These are phyloP conservation scores for Panthera tigris DNA, from an alignment of 2,113 vertebrate genomes.

Conservation along the genomic window DNA sequence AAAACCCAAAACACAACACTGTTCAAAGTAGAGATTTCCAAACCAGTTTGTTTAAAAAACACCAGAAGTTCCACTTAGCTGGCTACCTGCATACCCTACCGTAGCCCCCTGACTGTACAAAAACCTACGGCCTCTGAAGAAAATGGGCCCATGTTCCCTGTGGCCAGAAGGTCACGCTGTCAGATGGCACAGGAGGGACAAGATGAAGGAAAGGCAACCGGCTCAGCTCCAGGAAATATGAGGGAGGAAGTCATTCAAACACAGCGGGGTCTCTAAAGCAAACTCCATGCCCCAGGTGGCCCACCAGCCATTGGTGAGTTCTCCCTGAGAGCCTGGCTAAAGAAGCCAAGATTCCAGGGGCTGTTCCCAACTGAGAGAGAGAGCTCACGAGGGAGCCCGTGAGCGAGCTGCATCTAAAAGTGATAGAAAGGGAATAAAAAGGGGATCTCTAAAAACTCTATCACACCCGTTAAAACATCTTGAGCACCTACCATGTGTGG, in stretches of 20 bases:
- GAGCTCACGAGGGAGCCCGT: neutral
- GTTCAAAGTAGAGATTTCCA: neutral
- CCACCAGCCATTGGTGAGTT: neutral
- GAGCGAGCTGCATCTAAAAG: neutral
- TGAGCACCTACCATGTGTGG: neutral
- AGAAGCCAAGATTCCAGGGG: neutral
- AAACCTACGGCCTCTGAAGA: neutral
- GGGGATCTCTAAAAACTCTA: neutral
- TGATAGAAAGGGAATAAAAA: neutral
- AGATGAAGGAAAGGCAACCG: neutral
- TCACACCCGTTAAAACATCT: neutral
- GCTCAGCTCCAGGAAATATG: neutral
- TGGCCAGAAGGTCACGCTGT: neutral
- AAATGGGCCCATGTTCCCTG: neutral
- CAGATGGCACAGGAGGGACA: neutral
- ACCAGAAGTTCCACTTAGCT: neutral
- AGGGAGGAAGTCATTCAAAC: neutral
- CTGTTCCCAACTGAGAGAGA: neutral
- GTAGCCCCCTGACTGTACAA: neutral
- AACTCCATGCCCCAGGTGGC: neutral
- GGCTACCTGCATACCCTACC: neutral
- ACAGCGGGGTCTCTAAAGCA: neutral
- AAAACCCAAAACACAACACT: neutral
- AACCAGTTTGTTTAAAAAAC: constrained; percentile 5
- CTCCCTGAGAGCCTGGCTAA: neutral